Evolutionary conservation across 2,888 invertebrate species (phyloP), one percentile per base, ranked within the genome.

Genomic region (Aelia acuminata): DNA sequence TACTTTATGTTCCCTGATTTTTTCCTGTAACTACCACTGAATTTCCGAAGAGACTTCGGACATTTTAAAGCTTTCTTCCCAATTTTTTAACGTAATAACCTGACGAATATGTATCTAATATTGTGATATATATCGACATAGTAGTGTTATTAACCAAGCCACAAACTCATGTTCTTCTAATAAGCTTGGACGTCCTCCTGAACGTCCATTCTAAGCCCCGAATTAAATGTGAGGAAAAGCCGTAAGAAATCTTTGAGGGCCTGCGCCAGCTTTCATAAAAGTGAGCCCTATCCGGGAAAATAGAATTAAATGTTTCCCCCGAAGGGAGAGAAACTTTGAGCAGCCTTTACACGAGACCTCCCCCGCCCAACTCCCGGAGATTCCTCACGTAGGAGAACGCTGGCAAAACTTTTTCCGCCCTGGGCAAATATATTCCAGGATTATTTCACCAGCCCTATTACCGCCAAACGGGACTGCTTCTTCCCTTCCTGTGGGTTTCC

Each of bases 231-330:
- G 26, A 31, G 57, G 57, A 26, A 13, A 57, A 57, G 20, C 50
- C 50, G 50, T 7, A 22, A 26, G 57, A 26, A 57, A 57, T 57
- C 57, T 57, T 57, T 57, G 3, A 26, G 26, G 57, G 7, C 57
- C 26, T 26, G 57, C 26, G 57, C 26, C 57, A 57, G 57, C 57
- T 57, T 57, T 57, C 57, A 57, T 57, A 57, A 57, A 57, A 57
- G 57, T 57, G 57, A 57, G 57, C 57, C 57, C 26, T 0, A 10
- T 15, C 57, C 57, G n/a, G 57, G 57, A 57, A 57, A 57, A 57
- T 57, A 57, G 57, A 57, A 57, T 57, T 57, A 57, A 57, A 57
- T 57, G 26, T 57, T 57, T 57, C 57, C 57, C 57, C 57, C 26
- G 26, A 57, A 26, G 57, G 57, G 26, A 26, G 10, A 26, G 26